Evolutionary conservation across 2,797 vertebrate species (phyloP).

Genomic region (Argya squamiceps): DNA sequence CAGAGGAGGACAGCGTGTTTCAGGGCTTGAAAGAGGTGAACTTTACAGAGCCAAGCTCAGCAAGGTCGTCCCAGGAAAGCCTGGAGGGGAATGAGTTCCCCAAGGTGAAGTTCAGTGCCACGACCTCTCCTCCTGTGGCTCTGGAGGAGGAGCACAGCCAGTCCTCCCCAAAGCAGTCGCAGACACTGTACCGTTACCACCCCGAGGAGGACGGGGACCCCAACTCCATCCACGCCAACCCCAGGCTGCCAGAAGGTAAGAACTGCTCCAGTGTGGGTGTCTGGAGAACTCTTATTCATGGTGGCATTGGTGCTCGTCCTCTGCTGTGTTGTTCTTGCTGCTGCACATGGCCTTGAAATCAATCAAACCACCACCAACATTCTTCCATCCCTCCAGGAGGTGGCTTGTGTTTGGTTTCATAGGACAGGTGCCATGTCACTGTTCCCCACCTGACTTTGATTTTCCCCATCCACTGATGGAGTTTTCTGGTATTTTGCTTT

Average conservation of each 20-base stretch:
- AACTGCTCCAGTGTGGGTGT: background rate
- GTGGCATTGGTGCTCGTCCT: background rate
- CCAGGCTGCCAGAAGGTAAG: constrained; percentile 76
- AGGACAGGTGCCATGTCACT: background rate
- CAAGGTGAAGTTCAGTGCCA: constrained; percentile 66
- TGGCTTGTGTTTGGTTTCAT: background rate
- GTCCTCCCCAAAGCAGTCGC: constrained; percentile 56
- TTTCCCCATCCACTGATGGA: background rate
- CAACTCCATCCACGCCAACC: constrained; percentile 69
- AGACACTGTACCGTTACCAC: constrained; percentile 51
- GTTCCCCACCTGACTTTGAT: background rate
- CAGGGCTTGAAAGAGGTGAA: background rate
- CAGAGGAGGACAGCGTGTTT: background rate
- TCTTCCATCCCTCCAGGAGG: background rate
- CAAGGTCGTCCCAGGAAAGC: background rate
- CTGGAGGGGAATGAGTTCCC: constrained; percentile 54
- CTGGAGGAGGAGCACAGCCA: constrained; percentile 46
- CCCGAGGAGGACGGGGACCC: constrained; percentile 69
- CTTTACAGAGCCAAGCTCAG: background rate
- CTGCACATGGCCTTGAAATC: background rate
- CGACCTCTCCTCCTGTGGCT: constrained; percentile 56
- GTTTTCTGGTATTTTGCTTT: background rate
- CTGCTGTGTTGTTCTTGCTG: background rate
- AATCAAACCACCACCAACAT: background rate
- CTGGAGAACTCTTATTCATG: background rate